phyloP scores from a whole-genome alignment of 2,113 vertebrate species.

The Candoia aspera region DNA sequence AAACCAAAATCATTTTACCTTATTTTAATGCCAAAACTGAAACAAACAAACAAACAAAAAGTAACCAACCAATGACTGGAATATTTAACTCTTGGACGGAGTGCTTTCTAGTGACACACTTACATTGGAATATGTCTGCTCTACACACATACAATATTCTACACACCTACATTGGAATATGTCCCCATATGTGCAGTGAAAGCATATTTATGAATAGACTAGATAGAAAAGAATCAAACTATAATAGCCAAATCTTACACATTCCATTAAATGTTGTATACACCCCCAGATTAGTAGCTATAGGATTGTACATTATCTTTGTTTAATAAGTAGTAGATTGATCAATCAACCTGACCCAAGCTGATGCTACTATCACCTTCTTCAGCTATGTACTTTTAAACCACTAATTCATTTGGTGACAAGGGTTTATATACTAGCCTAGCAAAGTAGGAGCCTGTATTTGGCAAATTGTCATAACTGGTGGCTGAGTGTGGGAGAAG shows the following conservation, averaged over 20 bases:
- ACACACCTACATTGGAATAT: background rate
- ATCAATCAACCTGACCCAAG: background rate
- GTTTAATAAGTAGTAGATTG: background rate
- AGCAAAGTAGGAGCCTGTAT: background rate
- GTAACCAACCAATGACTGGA: background rate
- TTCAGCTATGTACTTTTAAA: background rate
- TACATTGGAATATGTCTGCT: background rate
- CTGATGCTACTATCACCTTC: background rate
- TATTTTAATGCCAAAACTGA: background rate
- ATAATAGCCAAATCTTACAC: background rate
- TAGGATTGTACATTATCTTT: background rate
- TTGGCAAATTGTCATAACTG: background rate
- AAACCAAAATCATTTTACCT: conserved; percentile 10
- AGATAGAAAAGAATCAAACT: background rate
- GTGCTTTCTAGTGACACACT: background rate
- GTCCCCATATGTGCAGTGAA: background rate
- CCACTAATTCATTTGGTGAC: background rate
- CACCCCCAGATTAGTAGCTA: background rate
- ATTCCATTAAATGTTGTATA: background rate
- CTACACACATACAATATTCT: no score
- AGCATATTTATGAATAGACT: background rate
- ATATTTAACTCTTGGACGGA: background rate
- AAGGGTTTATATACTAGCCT: background rate
- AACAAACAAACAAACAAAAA: conserved; percentile 34
- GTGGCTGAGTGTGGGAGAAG: background rate